phyloP scores from a whole-genome alignment of 2,113 vertebrate genomes.

The Benitochromis conjunctus region DNA sequence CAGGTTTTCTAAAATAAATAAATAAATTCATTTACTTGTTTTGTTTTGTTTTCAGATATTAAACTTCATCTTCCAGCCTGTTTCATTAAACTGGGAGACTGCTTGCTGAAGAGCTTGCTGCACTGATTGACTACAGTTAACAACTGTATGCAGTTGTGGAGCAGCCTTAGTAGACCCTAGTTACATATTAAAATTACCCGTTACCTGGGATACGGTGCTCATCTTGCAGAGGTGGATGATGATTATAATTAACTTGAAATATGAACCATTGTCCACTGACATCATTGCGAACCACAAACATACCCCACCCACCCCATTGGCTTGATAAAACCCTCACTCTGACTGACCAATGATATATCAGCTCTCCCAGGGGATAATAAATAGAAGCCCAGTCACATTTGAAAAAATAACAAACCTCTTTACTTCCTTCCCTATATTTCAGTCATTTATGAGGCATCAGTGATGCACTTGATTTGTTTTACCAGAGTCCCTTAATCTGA shows the following conservation, averaged over 20 bases:
- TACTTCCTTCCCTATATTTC: constrained; percentile 6
- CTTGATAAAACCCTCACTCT: constrained; percentile 24
- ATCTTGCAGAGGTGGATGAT: neutral
- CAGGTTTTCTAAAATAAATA: neutral
- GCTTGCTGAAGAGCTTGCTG: neutral
- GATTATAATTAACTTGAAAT: constrained; percentile 63
- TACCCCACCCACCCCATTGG: constrained; percentile 40
- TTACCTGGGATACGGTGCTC: constrained; percentile 40
- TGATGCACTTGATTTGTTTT: constrained; percentile 58
- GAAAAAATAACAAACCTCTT: constrained; percentile 8
- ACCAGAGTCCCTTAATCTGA: constrained; percentile 39
- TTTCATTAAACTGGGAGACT: neutral
- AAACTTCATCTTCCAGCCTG: neutral
- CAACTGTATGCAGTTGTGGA: neutral
- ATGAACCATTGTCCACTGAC: constrained; percentile 64
- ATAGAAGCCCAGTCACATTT: neutral
- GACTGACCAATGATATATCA: neutral
- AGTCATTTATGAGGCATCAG: constrained; percentile 47
- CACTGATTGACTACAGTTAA: neutral
- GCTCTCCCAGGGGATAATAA: constrained; percentile 21
- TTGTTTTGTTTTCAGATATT: neutral
- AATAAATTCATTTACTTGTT: neutral
- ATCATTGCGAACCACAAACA: constrained; percentile 42
- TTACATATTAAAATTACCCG: constrained; percentile 40
- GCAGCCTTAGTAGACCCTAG: neutral